Conservation (phyloP, 2,113 vertebrate genomes). For the Xiphias gladius region DNA sequence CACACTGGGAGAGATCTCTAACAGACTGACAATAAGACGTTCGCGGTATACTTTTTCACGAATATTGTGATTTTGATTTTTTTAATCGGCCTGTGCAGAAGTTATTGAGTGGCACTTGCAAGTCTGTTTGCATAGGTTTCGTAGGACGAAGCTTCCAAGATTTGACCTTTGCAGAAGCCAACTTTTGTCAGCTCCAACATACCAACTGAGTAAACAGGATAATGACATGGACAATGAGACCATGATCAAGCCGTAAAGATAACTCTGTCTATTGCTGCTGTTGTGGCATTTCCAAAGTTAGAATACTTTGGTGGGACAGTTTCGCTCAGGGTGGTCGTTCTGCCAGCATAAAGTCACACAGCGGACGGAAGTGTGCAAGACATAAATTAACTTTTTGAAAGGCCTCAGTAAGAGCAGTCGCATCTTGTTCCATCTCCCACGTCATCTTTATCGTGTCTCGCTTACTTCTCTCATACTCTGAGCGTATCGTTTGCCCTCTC, state of each 20-base stretch:
- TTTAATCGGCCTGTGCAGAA: not conserved
- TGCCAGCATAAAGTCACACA: slow-evolving; percentile 34
- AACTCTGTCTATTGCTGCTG: not conserved
- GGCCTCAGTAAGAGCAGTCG: not conserved
- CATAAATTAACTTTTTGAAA: not conserved
- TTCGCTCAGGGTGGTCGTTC: slow-evolving; percentile 16
- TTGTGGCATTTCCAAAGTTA: slow-evolving; percentile 28
- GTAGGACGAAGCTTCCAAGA: not conserved
- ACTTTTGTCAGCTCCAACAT: not conserved
- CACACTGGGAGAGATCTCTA: not conserved
- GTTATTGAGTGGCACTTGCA: not conserved
- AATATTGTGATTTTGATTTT: not conserved
- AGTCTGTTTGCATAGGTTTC: not conserved
- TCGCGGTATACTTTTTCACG: not conserved
- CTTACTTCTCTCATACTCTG: not conserved
- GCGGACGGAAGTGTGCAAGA: slow-evolving; percentile 7
- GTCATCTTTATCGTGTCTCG: not conserved
- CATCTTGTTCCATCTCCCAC: not conserved
- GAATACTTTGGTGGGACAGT: slow-evolving; percentile 21
- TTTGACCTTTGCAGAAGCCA: not conserved
- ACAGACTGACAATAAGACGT: not conserved
- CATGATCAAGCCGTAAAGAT: not conserved
- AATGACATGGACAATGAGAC: not conserved
- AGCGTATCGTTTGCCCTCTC: not conserved
- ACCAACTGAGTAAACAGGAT: not conserved